These are phyloP conservation scores for Naso thynnoides DNA, from an alignment of 2,797 vertebrate species.

Conservation along the genomic window DNA sequence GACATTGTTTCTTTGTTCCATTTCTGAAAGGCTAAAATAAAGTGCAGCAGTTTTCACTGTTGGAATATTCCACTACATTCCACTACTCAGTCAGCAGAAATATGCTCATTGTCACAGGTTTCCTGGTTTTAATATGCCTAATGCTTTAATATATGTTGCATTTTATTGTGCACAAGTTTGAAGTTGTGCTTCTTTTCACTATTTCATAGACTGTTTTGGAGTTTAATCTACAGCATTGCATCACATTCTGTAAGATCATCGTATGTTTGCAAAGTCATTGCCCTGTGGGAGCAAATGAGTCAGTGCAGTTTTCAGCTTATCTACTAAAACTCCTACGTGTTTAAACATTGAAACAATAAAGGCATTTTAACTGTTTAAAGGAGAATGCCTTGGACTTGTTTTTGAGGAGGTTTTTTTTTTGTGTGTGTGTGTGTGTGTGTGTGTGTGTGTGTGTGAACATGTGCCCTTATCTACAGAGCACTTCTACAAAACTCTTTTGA, in stretches of 20 bases:
- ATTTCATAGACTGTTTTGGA: neutral
- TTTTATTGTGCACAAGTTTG: neutral
- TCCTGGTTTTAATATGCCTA: too few relatives aligned
- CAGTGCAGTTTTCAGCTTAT: neutral
- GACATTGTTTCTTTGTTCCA: neutral
- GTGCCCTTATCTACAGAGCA: too few relatives aligned
- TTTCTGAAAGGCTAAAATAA: neutral
- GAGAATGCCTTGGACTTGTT: too few relatives aligned
- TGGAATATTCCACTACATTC: neutral
- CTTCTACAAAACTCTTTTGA: too few relatives aligned
- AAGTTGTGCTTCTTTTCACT: neutral
- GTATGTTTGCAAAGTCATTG: neutral
- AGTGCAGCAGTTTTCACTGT: neutral
- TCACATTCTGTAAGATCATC: neutral
- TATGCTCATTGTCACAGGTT: neutral
- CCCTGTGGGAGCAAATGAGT: neutral
- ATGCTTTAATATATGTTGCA: neutral
- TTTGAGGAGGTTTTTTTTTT: too few relatives aligned
- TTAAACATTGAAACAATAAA: too few relatives aligned
- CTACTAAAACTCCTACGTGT: too few relatives aligned
- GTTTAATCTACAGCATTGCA: neutral
- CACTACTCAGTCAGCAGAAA: neutral
- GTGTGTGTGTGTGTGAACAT: too few relatives aligned
- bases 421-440: too few relatives aligned
- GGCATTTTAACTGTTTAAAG: too few relatives aligned